phyloP scores from a whole-genome alignment of 2,888 invertebrate species.

The Cerastoderma edule region DNA sequence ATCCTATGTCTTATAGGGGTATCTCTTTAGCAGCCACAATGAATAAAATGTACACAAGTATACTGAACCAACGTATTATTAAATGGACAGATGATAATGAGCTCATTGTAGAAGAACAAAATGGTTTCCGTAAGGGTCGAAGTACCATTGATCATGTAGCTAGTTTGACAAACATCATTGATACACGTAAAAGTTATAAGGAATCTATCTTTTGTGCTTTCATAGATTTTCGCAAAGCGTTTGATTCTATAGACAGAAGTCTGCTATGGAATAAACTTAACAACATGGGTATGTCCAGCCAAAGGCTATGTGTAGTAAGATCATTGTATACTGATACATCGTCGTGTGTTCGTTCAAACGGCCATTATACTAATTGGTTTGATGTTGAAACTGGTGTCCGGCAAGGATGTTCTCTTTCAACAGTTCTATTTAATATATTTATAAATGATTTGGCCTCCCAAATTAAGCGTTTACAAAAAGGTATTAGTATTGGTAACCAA shows the following conservation, averaged over 20 bases:
- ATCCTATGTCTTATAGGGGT: conserved; percentile 19
- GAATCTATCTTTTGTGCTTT: neutral
- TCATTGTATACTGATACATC: neutral
- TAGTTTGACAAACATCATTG: conserved; percentile 21
- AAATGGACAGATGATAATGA: conserved; percentile 5
- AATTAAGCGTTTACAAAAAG: conserved; percentile 34
- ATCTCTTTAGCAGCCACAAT: conserved; percentile 16
- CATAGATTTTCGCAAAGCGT: conserved; percentile 9
- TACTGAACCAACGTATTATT: conserved; percentile 6
- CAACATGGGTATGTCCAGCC: neutral
- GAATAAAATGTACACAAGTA: conserved; percentile 10
- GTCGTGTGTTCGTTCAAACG: too few relatives aligned
- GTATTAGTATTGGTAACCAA: conserved; percentile 33
- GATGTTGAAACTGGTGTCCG: conserved; percentile 35
- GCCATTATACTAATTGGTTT: too few relatives aligned
- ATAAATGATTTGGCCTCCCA: conserved; percentile 40
- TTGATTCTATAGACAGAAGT: neutral
- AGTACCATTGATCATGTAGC: conserved; percentile 22
- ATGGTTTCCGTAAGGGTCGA: conserved; percentile 23
- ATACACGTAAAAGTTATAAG: conserved; percentile 16
- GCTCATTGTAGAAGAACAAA: conserved; percentile 21
- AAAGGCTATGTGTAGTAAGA: neutral
- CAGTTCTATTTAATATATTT: conserved; percentile 47
- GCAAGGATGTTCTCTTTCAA: conserved; percentile 53
- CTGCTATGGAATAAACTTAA: neutral